These are phyloP conservation scores for Apamea crenata DNA, from an alignment of 2,888 invertebrate species.

Conservation along the genomic window DNA sequence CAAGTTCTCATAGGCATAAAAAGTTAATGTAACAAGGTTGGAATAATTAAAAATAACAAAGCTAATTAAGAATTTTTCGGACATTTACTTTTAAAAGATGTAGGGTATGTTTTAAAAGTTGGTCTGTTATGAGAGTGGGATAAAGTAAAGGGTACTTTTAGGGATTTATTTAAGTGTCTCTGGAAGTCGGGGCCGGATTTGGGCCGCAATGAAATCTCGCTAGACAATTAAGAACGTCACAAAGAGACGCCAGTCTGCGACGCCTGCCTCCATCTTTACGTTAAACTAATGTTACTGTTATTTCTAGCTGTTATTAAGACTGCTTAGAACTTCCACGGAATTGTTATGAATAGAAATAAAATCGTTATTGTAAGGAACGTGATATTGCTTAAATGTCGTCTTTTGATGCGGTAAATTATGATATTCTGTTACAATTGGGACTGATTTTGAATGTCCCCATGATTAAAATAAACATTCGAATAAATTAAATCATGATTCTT, in stretches of 20 bases:
- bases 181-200: conserved; percentile 75
- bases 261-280: conserved; percentile 68
- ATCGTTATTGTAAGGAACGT: conserved; percentile 17
- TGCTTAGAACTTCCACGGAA: conserved; percentile 34
- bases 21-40: conserved; percentile 42
- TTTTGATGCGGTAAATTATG: not conserved
- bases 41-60: conserved; percentile 36
- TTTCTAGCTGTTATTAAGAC: conserved; percentile 62
- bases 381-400: not conserved
- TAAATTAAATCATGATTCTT: not conserved
- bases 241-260: conserved; percentile 71
- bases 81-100: conserved; percentile 42
- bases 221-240: conserved; percentile 80
- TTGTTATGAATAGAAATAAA: conserved; percentile 45
- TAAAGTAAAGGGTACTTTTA: conserved; percentile 57
- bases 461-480: not conserved
- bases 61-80: conserved; percentile 42
- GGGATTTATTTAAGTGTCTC: conserved; percentile 72
- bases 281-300: conserved; percentile 69
- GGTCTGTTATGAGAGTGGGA: conserved; percentile 37
- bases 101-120: conserved; percentile 20
- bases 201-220: conserved; percentile 80
- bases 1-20: conserved; percentile 48
- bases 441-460: not conserved
- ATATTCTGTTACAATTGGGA: not conserved